Evolutionary conservation across 2,888 invertebrate genomes (phyloP).

Genomic region (Asteroscopus sphinx): DNA sequence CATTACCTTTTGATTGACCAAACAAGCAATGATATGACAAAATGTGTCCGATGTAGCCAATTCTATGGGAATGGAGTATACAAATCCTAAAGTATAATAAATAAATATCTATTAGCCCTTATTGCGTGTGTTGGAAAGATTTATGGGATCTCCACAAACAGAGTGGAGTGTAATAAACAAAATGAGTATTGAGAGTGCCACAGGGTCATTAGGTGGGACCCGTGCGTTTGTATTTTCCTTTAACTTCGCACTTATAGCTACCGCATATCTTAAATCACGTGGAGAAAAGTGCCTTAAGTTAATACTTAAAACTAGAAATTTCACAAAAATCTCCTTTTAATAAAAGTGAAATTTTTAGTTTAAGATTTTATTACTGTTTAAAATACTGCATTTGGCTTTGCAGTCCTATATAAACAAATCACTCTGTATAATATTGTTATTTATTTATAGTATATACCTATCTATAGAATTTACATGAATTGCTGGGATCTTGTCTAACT

Average conservation of each 20-base stretch:
- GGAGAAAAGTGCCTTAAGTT: too few species aligned
- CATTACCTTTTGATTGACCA: slow-evolving; percentile 22
- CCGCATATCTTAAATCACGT: too few species aligned
- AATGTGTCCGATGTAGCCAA: neutral
- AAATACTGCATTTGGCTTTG: too few species aligned
- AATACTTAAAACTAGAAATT: too few species aligned
- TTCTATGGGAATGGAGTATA: neutral
- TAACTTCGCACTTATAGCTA: too few species aligned
- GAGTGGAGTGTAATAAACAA: too few species aligned
- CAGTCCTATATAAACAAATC: too few species aligned
- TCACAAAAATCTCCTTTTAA: too few species aligned
- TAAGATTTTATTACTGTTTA: too few species aligned
- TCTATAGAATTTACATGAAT: slow-evolving; percentile 10
- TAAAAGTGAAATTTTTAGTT: too few species aligned
- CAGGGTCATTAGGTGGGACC: slow-evolving; percentile 35
- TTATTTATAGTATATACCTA: too few species aligned
- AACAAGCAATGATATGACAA: neutral
- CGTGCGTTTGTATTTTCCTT: slow-evolving; percentile 8
- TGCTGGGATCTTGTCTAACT: slow-evolving; percentile 12
- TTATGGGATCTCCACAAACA: neutral
- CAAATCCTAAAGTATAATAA: neutral
- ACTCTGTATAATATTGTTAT: too few species aligned
- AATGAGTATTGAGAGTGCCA: slow-evolving; percentile 17
- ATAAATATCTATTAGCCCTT: slow-evolving; percentile 8
- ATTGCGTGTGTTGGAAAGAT: slow-evolving; percentile 10